Evolutionary conservation across 2,888 invertebrate species (phyloP), one percentile per base, ranked within the genome.

Genomic region (Clostera curtula): DNA sequence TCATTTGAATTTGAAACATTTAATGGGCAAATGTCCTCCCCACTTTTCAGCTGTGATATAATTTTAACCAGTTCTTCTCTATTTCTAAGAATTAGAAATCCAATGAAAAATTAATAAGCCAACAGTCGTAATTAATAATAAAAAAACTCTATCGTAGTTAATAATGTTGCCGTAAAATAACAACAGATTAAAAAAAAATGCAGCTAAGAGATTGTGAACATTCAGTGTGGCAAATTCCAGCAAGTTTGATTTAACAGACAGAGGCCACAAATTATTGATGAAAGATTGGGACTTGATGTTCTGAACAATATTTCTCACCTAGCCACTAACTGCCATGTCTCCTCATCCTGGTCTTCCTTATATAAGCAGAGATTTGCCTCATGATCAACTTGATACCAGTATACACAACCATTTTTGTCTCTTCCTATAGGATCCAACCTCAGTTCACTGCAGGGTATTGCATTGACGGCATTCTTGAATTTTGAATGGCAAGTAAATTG

Each of bases 401-500:
- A 99, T 4, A 92, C 88, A 65, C 94, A 89, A 1, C 99, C 98
- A 56, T 90, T 86, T 40, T 92, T 91, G 79, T 99, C 99, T 43
- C 92, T 87, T 2, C 99, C 99, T 32, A 98, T 85, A 1, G 98
- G 98, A 52, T 93, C 89, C 27, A 93, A 86, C 12, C 98, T 88
- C 34, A 99, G 85, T 22, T 96, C 93, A 27, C 88, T 87, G 15
- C 95, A 91, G 27, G 89, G 86, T 49, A 92, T 76, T 49, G 92
- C 89, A 64, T 95, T 92, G 9, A 96, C 89, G 56, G 93, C 90
- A 39, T 90, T 90, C 68, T 98, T 97, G 75, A 99, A 98, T 71
- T 95, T 97, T 10, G 88, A 85, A 79, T 99, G 96, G 53, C 89
- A 88, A 66, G 98, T 97, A 83, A 99, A 99, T 73, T 99, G 98